Evolutionary conservation across 2,113 vertebrate species (phyloP), one percentile per base, ranked within the genome.

Genomic region (Gambusia holbrooki): DNA sequence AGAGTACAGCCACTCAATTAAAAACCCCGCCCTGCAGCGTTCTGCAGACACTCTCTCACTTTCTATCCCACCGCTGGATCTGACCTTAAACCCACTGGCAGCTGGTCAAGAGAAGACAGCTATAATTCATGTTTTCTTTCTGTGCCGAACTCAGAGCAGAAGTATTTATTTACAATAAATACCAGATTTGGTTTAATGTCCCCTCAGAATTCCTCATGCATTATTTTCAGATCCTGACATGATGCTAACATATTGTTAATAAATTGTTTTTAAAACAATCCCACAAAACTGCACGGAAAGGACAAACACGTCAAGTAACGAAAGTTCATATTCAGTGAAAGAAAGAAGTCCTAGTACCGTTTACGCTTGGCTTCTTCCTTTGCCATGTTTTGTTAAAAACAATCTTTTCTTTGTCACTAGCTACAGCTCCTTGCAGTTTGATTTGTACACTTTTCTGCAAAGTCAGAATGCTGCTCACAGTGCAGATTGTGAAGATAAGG

Each of bases 401-500:
- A 17, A 22, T 19, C 45, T 48, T 48, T 48, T 48, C 45, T 48
- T 42, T 48, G 45, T 48, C 17, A 48, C 17, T 19, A 48, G 7
- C 4, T 48, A 58, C n/a, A 17, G 30, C 13, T 58, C 2, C 5
- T 3, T 68, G 32, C 37, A 42, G 69, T 30, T 33, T 72, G 2
- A 74, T 73, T 74, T 35, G 27, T 25, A 42, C 10, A 62, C 63
- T 74, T 67, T 42, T 63, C 11, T 61, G 48, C 42, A 28, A 54
- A 69, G 17, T 51, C 6, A 65, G 17, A 33, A 69, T 69, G 66
- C 69, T 13, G n/a, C 11, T 32, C 42, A 4, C 48, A 28, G 60
- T 40, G 15, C 51, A 40, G 5, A n/a, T 48, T 48, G 62, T 71
- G 48, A 66, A 66, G 60, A 70, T 30, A 60, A 84, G 6, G 30